Base-by-base conservation (phyloP, 2,888 invertebrate genomes). In the Bellardia pandia region DNA sequence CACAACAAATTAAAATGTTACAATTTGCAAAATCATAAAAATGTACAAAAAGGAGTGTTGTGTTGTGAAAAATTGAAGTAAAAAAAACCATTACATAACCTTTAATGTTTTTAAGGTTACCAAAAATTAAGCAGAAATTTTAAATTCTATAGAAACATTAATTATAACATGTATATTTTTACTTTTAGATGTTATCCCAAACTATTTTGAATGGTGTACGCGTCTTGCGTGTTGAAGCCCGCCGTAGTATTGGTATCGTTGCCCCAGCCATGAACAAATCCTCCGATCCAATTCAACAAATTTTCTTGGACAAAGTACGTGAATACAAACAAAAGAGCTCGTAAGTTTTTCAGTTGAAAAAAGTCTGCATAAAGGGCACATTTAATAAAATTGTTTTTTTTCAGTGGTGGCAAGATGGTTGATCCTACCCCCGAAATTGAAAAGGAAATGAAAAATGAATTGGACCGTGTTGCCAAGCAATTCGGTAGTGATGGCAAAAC, bases 241-340 rank as follows among this genome's bases (percentile, higher is more conserved):
- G 95, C 77, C 95, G 97, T 85, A 97, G 96, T 93, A 94, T 98
- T 91, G 97, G 97, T 80, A 95, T 97, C 68, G 93, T 96, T 72
- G 96, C 96, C 62, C 96, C 96, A 71, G 95, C 94, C 45, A 92
- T 96, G 56, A 95, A 95, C 91, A 97, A 96, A 93, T 96, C 96
- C 2, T 94, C 95, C 3, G 99, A 99, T 93, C 98, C 99, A 5
- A 97, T 99, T 91, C 99, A 99, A 93, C 97, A 98, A 93, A 94
- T 99, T 74, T 99, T 99, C 93, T 93, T 99, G 56, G 97, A 98
- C 90, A 98, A 99, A 95, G 95, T 99, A 89, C 95, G 96, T 88
- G 98, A 98, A 94, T 99, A 98, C 94, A 96, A 96, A 92, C 94
- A 96, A 90, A 98, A 98, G 93, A 97, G 97, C 95, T 94, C 95